Evolutionary conservation across 2,797 vertebrate genomes (phyloP), one percentile per base, ranked within the genome.

Genomic region (Vipera latastei): DNA sequence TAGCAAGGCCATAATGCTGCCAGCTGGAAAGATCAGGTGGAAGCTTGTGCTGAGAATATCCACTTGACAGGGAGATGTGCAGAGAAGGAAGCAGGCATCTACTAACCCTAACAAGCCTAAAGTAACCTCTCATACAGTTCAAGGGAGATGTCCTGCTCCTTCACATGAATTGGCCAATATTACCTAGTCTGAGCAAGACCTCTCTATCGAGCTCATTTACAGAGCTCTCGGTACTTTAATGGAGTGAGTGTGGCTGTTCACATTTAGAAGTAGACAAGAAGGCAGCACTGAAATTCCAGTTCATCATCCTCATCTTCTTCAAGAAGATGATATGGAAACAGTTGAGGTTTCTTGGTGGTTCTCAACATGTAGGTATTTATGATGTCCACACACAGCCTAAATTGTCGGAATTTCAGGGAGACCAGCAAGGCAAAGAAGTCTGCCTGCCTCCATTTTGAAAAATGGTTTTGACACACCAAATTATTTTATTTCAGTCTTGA

Each of bases 381-480:
- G 26, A 44, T 16, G 51, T 18, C 89, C 9, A 12, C 25, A 28
- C 16, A 22, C 59, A 91, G 90, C 25, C 69, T 28, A 9, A 44
- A 48, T 16, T 2, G 51, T 53, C 25, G 61, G 63, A 38, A 73
- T 73, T 32, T 90, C 63, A 73, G 12, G 5, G 57, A 32, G 48
- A 32, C 14, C 38, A 26, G 13, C 25, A 55, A 61, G 44, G 56
- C 65, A 57, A 60, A 48, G 44, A 32, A 28, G 44, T 32, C 44
- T 55, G 5, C 18, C 44, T 63, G 22, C 18, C 25, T 51, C 91
- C 25, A 6, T 26, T 88, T 14, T 38, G 55, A 32, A 44, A 53
- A 91, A 93, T 65, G 88, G 59, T 73, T 95, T 95, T 93, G 90
- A 94, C 89, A 60, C 51, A 89, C 28, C 88, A 88, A 65, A 55